Conservation (phyloP, 1,140 invertebrate genomes). For the Drosophila triauraria region DNA sequence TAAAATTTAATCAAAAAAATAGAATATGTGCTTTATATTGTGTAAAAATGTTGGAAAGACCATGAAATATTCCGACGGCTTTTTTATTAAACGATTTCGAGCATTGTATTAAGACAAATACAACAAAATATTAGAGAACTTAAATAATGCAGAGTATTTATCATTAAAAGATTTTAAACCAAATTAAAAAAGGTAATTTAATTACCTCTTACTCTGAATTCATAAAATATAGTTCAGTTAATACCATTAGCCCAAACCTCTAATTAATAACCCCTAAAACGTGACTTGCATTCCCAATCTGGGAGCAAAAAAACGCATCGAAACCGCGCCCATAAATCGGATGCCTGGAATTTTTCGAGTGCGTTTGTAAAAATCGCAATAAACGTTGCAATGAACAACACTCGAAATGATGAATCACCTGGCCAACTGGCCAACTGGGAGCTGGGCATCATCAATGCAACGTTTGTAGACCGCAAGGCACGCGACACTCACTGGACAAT, state of each 20-base stretch:
- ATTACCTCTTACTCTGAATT: no score
- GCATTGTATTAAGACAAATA: no score
- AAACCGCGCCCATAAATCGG: conserved; percentile 44
- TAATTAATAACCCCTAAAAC: not conserved
- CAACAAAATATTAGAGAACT: no score
- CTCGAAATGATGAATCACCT: conserved; percentile 84
- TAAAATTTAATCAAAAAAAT: no score
- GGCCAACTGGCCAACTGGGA: conserved; percentile 25
- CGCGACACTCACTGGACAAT: conserved; percentile 55
- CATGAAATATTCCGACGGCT: not conserved
- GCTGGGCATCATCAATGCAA: conserved; percentile 71
- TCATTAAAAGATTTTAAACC: no score
- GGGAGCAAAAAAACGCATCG: conserved; percentile 3
- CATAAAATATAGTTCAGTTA: no score
- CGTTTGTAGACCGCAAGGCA: conserved; percentile 77
- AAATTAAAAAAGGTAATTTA: no score
- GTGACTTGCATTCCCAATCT: conserved; percentile 19
- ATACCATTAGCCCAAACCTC: no score
- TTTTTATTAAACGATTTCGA: no score
- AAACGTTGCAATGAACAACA: conserved; percentile 84
- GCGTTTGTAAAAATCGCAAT: conserved; percentile 84
- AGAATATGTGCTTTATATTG: no score
- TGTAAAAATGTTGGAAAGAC: not conserved
- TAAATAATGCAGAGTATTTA: no score
- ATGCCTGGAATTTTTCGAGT: conserved; percentile 58